phyloP scores from a whole-genome alignment of 1,140 invertebrate species.

The Drosophila lacteicornis region DNA sequence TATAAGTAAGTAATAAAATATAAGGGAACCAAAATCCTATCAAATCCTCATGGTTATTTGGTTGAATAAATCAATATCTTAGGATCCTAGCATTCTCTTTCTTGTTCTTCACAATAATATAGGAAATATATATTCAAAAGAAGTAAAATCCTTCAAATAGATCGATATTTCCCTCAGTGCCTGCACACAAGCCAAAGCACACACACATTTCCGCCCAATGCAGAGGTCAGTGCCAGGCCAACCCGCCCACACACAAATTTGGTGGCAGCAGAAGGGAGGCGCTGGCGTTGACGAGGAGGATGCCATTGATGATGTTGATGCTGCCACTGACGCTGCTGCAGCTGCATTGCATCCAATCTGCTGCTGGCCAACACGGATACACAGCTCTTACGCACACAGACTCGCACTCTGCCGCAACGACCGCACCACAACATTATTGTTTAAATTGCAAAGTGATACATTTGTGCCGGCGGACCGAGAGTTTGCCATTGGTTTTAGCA shows the following conservation, averaged over 20 bases:
- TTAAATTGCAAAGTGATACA: conserved; percentile 70
- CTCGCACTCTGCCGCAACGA: conserved; percentile 6
- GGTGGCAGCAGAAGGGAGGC: background rate
- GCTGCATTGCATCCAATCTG: conserved; percentile 46
- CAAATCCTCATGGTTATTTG: background rate
- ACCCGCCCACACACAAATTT: conserved; percentile 43
- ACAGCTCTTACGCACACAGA: conserved; percentile 11
- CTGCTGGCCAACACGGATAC: conserved; percentile 14
- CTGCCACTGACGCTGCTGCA: conserved; percentile 5
- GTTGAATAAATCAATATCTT: background rate
- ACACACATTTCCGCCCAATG: background rate
- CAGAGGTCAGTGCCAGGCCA: conserved; percentile 55
- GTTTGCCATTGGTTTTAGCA: conserved; percentile 38
- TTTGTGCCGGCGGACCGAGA: conserved; percentile 34
- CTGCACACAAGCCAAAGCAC: conserved; percentile 9
- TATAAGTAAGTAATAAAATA: background rate
- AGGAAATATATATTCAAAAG: background rate
- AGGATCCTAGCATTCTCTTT: background rate
- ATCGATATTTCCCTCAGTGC: conserved; percentile 9
- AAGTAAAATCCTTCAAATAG: background rate
- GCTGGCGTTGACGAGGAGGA: conserved; percentile 33
- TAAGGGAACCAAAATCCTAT: background rate
- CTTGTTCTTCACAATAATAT: background rate
- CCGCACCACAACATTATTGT: conserved; percentile 62
- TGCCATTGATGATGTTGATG: conserved; percentile 29